A percentile compares a stretch with the other conserved stretches of the same genome.
These are phyloP conservation scores for Seriola dumerili DNA, from an alignment of 2,113 vertebrate genomes.

Conservation along the genomic window DNA sequence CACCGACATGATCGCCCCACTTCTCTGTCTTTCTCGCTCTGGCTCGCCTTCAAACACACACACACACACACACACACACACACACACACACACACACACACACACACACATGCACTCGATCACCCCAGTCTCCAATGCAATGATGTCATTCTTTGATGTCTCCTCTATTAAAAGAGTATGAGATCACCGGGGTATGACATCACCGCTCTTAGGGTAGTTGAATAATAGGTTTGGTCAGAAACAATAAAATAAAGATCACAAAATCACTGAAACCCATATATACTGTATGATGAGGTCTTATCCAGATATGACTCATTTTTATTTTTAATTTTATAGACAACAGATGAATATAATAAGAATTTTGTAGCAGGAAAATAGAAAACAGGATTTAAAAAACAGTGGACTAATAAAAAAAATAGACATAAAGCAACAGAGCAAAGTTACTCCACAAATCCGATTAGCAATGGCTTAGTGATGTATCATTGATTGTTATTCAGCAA, in stretches of 20 bases:
- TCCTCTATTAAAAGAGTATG: slow-evolving; percentile 67
- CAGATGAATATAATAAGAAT: neutral
- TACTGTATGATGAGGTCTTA: neutral
- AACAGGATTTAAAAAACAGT: too few species aligned
- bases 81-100: slow-evolving; percentile 13
- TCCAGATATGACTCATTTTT: neutral
- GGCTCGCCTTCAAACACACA: neutral
- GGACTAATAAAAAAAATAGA: neutral
- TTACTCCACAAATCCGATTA: neutral
- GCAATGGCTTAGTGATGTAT: slow-evolving; percentile 20
- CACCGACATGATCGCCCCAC: neutral
- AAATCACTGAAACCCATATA: neutral
- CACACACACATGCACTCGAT: slow-evolving; percentile 34
- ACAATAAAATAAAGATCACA: neutral
- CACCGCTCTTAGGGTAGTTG: slow-evolving; percentile 39
- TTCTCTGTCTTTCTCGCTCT: neutral
- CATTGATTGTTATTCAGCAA: slow-evolving; percentile 27
- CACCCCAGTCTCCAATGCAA: slow-evolving; percentile 49
- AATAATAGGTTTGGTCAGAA: slow-evolving; percentile 19
- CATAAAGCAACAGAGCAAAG: neutral
- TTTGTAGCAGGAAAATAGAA: too few species aligned
- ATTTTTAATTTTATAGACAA: slow-evolving; percentile 1
- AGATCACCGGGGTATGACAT: slow-evolving; percentile 73
- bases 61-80: too few species aligned
- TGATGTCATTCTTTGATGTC: slow-evolving; percentile 77